phyloP scores from a whole-genome alignment of 2,113 vertebrate species.

The Sphaerodactylus townsendi region DNA sequence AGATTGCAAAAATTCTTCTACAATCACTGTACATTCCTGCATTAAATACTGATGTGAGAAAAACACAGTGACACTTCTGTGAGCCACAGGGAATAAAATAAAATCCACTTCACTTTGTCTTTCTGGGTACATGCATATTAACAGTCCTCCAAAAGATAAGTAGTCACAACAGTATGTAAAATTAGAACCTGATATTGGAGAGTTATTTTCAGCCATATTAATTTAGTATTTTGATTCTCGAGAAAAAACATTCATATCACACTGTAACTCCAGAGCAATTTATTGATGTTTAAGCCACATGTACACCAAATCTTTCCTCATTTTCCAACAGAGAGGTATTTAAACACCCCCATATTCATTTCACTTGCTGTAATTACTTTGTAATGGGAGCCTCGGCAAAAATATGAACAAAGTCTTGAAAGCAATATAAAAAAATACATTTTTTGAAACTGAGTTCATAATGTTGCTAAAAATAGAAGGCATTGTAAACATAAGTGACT shows the following conservation, averaged over 20 bases:
- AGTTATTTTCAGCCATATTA: constrained; percentile 53
- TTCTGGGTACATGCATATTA: background rate
- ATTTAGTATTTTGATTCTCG: constrained; percentile 41
- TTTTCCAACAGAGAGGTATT: constrained; percentile 41
- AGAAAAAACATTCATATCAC: constrained; percentile 41
- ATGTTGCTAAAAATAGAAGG: constrained; percentile 14
- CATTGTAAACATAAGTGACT: background rate
- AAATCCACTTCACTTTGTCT: constrained; percentile 11
- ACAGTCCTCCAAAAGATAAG: constrained; percentile 20
- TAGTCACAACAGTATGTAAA: constrained; percentile 31
- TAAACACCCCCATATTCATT: constrained; percentile 39
- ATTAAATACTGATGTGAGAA: background rate
- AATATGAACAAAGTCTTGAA: constrained; percentile 33
- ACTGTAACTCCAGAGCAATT: constrained; percentile 37
- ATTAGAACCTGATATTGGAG: constrained; percentile 41
- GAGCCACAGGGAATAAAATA: constrained; percentile 24
- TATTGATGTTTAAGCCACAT: constrained; percentile 47
- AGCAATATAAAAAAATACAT: background rate
- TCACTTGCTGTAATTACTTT: constrained; percentile 44
- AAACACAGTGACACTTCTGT: background rate
- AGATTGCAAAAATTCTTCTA: background rate
- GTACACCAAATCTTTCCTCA: constrained; percentile 44
- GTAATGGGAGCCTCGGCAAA: constrained; percentile 37
- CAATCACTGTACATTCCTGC: background rate
- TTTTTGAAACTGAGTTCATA: constrained; percentile 7